Conservation (phyloP, 2,888 invertebrate genomes). For the Leptura quadrifasciata region DNA sequence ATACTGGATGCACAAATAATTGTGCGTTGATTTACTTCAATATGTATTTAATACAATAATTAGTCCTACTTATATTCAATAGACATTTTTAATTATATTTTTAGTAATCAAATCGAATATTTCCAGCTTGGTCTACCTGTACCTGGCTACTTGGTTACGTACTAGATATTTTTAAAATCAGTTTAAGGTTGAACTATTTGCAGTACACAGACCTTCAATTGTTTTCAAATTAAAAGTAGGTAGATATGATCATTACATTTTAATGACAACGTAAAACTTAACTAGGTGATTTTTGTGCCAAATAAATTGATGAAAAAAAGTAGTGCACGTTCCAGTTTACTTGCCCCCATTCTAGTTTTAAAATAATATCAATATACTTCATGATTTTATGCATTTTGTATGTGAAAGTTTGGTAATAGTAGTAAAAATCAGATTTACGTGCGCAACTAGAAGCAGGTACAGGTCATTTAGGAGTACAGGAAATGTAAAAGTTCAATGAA, state of each 20-base stretch:
- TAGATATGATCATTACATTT: background rate
- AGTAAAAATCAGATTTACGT: background rate
- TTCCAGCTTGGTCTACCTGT: too few species aligned
- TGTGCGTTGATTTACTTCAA: too few species aligned
- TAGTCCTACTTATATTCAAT: too few species aligned
- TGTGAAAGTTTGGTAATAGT: background rate
- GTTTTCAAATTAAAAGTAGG: slow-evolving; percentile 14
- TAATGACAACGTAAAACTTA: slow-evolving; percentile 3
- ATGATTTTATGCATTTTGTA: background rate
- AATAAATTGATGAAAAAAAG: slow-evolving; percentile 16
- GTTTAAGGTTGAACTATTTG: slow-evolving; percentile 12
- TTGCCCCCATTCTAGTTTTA: background rate
- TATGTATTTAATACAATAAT: too few species aligned
- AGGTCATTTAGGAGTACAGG: too few species aligned
- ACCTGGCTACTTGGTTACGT: too few species aligned
- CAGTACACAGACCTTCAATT: slow-evolving; percentile 15
- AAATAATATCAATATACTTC: background rate
- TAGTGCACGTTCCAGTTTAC: slow-evolving; percentile 9
- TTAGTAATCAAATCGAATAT: too few species aligned
- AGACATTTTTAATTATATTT: too few species aligned
- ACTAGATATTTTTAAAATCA: background rate
- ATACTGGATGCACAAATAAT: too few species aligned
- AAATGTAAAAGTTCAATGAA: too few species aligned
- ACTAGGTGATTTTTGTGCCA: slow-evolving; percentile 21
- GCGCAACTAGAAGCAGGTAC: too few species aligned